Conservation (phyloP, 92 coral and sea anemone species). For the Metridium senile region DNA sequence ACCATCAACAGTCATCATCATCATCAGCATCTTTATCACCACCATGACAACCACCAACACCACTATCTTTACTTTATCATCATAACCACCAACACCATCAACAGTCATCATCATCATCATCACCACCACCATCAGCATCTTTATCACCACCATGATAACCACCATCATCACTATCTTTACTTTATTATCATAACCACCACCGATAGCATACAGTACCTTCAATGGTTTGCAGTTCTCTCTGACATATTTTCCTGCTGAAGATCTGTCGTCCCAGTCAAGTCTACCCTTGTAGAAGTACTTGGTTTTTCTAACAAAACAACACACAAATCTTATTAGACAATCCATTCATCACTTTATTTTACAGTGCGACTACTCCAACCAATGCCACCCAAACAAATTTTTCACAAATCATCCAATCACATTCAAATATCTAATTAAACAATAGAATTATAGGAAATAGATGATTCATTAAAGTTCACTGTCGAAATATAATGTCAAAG, state of each 20-base stretch:
- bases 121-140: slow-evolving; percentile 3
- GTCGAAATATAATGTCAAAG: too few species aligned
- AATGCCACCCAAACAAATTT: too few species aligned
- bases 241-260: slow-evolving; percentile 93
- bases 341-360: too few species aligned
- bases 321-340: background rate
- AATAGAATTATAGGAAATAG: too few species aligned
- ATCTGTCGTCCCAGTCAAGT: slow-evolving; percentile 93
- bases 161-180: background rate
- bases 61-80: too few species aligned
- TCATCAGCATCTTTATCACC: background rate
- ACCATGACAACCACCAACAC: background rate
- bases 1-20: background rate
- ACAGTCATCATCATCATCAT: background rate
- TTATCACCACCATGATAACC: background rate
- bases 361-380: too few species aligned
- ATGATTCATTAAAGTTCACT: too few species aligned
- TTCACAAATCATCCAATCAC: too few species aligned
- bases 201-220: slow-evolving; percentile 48
- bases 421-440: too few species aligned
- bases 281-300: slow-evolving; percentile 97
- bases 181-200: background rate
- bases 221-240: slow-evolving; percentile 91
- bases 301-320: slow-evolving; percentile 69
- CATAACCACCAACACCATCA: background rate